Evolutionary conservation across 2,113 vertebrate species (phyloP), one percentile per base, ranked within the genome.

Genomic region (Siniperca chuatsi): DNA sequence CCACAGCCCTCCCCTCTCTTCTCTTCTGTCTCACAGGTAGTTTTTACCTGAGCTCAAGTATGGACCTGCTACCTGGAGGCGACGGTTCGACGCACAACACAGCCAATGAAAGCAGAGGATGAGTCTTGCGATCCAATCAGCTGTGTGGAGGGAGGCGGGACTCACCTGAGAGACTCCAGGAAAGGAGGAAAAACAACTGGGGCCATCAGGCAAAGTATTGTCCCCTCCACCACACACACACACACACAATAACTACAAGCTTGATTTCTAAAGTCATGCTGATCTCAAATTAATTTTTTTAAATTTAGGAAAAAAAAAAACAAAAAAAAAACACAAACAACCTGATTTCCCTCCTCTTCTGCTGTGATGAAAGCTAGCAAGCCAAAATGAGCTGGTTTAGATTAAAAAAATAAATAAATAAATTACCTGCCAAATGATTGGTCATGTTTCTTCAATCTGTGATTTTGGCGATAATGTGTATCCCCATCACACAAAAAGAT

Each of bases 11-110:
- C 85, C 85, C 82, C 81, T 77, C 75, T 78, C n/a, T 55, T 95
- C 89, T 95, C n/a, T 55, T 95, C 89, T 95, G 91, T 55, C 46
- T 48, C 82, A 50, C 92, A 95, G 95, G 92, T 93, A 70, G 87
- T 85, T 58, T 93, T 93, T 93, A 97, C 97, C 97, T 97, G 96
- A 87, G 90, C 94, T 93, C 85, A 95, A 89, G 96, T 95, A 96
- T 85, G 90, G 78, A 88, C 76, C 71, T 87, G 91, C 73, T 77
- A 81, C 89, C 90, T 82, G 77, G 7, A 37, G 35, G 52, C 0
- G 25, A 44, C 1, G 21, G n/a, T 8, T 12, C 46, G 4, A 33
- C 35, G 18, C 8, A 0, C 0, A 2, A 33, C 0, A 1, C 75
- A 65, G 75, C 93, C 91, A 93, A 92, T 94, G 60, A 82, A 9